Evolutionary conservation across 53 echinoderm and acorn worm species (phyloP).

Genomic region (Apostichopus leukothele): DNA sequence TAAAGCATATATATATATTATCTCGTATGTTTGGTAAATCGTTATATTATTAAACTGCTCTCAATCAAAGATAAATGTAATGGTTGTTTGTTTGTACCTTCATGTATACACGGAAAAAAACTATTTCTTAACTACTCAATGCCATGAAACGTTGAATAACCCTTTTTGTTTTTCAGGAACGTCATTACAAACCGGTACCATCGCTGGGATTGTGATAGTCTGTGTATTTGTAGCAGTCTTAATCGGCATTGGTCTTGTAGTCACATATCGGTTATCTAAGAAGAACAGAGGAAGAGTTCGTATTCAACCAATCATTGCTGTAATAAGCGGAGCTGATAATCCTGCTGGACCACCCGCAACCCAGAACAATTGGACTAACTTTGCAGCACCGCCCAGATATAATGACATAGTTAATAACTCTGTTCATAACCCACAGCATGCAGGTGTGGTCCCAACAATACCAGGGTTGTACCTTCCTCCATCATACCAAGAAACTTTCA

Average conservation of each 20-base stretch:
- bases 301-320: not conserved
- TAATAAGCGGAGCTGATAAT: not conserved
- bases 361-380: not conserved
- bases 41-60: not conserved
- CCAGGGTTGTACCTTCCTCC: no score
- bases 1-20: no score
- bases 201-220: not conserved
- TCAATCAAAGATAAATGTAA: not conserved
- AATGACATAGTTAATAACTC: not conserved
- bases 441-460: not conserved
- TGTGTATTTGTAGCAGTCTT: not conserved
- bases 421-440: not conserved
- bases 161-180: not conserved
- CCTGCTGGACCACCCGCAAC: not conserved
- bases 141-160: no score
- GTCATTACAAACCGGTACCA: not conserved
- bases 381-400: not conserved
- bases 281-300: not conserved
- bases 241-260: not conserved
- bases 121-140: not conserved
- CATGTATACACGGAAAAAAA: not conserved
- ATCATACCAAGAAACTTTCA: no score
- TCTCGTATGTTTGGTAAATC: not conserved
- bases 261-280: not conserved
- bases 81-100: not conserved